Evolutionary conservation across 2,888 invertebrate genomes (phyloP).

Genomic region (Balanococcus diminutus): DNA sequence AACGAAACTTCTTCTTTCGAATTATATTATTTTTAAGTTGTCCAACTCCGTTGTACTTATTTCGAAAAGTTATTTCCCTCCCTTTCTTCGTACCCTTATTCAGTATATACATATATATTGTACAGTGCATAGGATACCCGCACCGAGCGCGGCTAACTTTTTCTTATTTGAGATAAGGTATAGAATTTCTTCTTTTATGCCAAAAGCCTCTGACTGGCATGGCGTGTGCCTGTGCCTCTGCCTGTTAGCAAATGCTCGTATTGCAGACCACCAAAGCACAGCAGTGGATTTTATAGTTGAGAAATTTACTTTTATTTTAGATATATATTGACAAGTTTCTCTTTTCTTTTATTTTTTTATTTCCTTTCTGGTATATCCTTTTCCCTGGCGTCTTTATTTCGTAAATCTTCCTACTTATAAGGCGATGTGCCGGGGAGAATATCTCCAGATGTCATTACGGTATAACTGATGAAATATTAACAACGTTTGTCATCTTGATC

Average conservation of each 20-base stretch:
- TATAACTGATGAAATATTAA: slow-evolving; percentile 2
- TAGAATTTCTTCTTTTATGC: background rate
- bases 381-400: background rate
- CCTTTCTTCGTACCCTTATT: background rate
- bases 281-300: background rate
- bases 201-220: too few species aligned
- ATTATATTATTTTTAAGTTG: slow-evolving; percentile 40
- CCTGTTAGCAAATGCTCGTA: background rate
- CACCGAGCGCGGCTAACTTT: background rate
- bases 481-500: background rate
- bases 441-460: slow-evolving; percentile 2
- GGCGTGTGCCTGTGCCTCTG: too few species aligned
- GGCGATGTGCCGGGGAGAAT: background rate
- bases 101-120: background rate
- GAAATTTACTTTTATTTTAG: slow-evolving; percentile 1
- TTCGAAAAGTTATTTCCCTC: background rate
- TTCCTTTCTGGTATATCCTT: background rate
- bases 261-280: background rate
- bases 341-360: background rate
- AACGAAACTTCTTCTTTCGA: background rate
- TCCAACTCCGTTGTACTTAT: slow-evolving; percentile 33
- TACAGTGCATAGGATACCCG: background rate
- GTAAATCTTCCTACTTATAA: background rate
- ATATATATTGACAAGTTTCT: slow-evolving; percentile 11
- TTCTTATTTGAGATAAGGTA: slow-evolving; percentile 5